Base-by-base conservation (phyloP, 2,888 invertebrate genomes). In the Folsomia manolachei region DNA sequence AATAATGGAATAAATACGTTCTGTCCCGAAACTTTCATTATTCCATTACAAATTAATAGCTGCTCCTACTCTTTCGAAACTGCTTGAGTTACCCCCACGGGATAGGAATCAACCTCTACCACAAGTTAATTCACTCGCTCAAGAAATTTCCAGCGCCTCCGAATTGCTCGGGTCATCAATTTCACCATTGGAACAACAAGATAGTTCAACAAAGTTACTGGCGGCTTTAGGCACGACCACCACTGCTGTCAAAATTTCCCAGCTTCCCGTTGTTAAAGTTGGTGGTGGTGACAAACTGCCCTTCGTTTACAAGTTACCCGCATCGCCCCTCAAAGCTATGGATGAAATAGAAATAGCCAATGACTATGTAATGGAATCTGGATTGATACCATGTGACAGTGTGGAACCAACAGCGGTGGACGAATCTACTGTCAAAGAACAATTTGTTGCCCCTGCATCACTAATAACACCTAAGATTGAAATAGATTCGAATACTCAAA, bases 41-140 rank as follows among this genome's bases (percentile, higher is more conserved):
- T n/a, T n/a, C n/a, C n/a, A n/a, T n/a, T n/a, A n/a, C n/a, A 39
- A 56, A 14, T 56, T 56, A 27, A 19, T 88, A 69, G 89, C 89
- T 0, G 90, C 91, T 0, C 91, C 92, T 0, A 92, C 92, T 0
- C 84, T 92, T 0, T 91, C 91, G 0, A 89, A 90, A 87, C 83
- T 92, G 11, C 83, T 92, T 7, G 91, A 90, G 77, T 86, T 87
- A 77, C 85, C 87, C 71, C 83, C 84, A 2, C 81, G 84, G 73
- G 82, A 84, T 71, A 84, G 85, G 7, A 83, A 85, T 1, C 85
- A 84, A 76, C 81, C 82, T 11, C 76, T 83, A 27, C 83, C 85
- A 18, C 78, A 79, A 60, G 80, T 81, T 25, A 73, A 77, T 2
- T 52, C 68, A n/a, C n/a, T n/a, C n/a, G n/a, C n/a, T n/a, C n/a